phyloP scores from a whole-genome alignment of 2,113 vertebrate species.

The Hippolais icterina region DNA sequence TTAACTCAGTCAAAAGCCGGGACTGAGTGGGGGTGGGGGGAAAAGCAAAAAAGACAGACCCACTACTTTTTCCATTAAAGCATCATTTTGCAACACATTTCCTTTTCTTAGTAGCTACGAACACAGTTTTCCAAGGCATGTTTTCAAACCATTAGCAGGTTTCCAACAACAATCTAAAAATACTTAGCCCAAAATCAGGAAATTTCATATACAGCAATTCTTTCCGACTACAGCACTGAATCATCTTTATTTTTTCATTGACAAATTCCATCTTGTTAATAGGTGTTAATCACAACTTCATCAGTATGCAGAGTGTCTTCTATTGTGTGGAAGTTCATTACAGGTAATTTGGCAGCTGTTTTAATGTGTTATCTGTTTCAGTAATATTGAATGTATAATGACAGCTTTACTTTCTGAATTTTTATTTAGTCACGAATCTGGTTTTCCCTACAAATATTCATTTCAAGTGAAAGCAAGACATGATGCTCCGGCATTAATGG shows the following conservation, averaged over 20 bases:
- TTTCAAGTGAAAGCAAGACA: not conserved
- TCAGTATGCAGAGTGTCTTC: conserved; percentile 9
- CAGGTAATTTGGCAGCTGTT: conserved; percentile 59
- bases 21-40: not conserved
- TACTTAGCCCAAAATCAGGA: not conserved
- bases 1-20: not conserved
- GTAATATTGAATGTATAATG: conserved; percentile 14
- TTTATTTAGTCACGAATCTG: conserved; percentile 3
- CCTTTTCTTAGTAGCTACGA: not conserved
- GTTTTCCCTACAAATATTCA: not conserved
- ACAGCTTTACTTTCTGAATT: conserved; percentile 27
- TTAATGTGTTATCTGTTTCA: conserved; percentile 30
- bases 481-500: not conserved
- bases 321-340: conserved; percentile 55
- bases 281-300: conserved; percentile 47
- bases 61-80: not conserved
- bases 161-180: conserved; percentile 9
- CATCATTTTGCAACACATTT: not conserved
- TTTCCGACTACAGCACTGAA: not conserved
- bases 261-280: conserved; percentile 30
- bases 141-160: not conserved
- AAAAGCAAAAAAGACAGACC: not conserved
- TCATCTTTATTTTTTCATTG: not conserved
- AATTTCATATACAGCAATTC: not conserved
- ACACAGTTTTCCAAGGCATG: not conserved